Conservation (phyloP, 2,888 invertebrate species). For the Epinotia demarniana region DNA sequence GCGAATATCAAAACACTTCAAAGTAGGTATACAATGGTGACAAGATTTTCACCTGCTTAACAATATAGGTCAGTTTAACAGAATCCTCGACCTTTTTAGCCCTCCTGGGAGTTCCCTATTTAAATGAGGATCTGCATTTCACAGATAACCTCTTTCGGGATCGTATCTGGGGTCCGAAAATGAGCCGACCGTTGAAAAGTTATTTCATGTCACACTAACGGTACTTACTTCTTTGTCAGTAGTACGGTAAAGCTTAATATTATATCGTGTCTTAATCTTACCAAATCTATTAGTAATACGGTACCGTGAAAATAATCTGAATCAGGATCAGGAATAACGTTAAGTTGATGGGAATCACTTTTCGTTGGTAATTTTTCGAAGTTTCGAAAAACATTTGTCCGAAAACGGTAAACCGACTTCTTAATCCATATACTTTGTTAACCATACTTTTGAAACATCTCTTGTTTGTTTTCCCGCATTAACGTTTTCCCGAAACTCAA, state of each 20-base stretch:
- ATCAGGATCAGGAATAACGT: too few relatives aligned
- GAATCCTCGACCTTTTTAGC: constrained; percentile 28
- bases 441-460: too few relatives aligned
- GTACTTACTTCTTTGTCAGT: not conserved
- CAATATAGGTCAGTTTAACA: constrained; percentile 19
- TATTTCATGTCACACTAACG: constrained; percentile 32
- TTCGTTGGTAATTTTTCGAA: too few relatives aligned
- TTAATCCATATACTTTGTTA: too few relatives aligned
- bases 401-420: too few relatives aligned
- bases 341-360: too few relatives aligned
- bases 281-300: too few relatives aligned
- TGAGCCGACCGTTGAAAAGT: constrained; percentile 38
- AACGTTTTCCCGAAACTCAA: too few relatives aligned
- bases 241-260: not conserved
- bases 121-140: constrained; percentile 29
- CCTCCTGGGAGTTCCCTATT: constrained; percentile 33
- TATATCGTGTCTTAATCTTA: constrained; percentile 7
- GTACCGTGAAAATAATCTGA: too few relatives aligned
- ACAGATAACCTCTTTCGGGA: constrained; percentile 37
- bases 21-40: not conserved
- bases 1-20: not conserved
- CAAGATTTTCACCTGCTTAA: constrained; percentile 28
- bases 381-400: too few relatives aligned
- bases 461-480: too few relatives aligned
- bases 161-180: constrained; percentile 27